These are phyloP conservation scores for Pseudopodoces humilis DNA, from an alignment of 2,113 vertebrate species.

Conservation along the genomic window DNA sequence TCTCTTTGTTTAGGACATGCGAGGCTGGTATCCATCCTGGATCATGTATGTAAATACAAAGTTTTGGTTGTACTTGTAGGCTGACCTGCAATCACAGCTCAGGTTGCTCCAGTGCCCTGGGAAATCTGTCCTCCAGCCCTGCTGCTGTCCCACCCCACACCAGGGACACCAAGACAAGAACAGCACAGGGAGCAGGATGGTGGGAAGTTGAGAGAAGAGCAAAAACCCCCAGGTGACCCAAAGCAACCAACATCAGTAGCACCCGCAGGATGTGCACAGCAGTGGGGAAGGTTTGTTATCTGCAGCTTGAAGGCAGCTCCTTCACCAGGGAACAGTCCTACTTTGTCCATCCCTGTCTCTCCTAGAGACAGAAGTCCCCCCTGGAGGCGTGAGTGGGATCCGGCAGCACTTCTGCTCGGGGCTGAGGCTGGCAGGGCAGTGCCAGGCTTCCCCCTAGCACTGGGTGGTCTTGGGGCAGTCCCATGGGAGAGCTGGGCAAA, in stretches of 20 bases:
- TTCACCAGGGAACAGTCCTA: background rate
- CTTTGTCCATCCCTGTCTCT: background rate
- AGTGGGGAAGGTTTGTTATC: background rate
- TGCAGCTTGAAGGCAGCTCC: background rate
- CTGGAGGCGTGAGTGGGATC: conserved; percentile 35
- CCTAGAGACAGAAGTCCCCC: conserved; percentile 70
- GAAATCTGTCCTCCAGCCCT: background rate
- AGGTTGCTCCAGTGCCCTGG: fast-evolving
- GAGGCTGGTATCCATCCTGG: background rate
- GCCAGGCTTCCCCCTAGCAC: conserved; percentile 15
- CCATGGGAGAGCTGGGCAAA: conserved; percentile 15
- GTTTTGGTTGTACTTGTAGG: fast-evolving
- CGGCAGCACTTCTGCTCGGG: conserved; percentile 20
- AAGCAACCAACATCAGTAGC: background rate
- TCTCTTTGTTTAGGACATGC: background rate
- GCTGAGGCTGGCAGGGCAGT: background rate
- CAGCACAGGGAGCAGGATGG: background rate
- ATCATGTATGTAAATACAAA: background rate
- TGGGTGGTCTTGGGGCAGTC: conserved; percentile 22
- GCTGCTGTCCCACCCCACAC: background rate
- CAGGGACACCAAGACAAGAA: background rate
- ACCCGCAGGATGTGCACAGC: fast-evolving
- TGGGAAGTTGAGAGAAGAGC: background rate
- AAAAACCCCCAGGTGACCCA: background rate
- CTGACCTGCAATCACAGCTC: background rate